Evolutionary conservation across 2,113 vertebrate species (phyloP), one percentile per base, ranked within the genome.

Genomic region (Muntiacus reevesi): DNA sequence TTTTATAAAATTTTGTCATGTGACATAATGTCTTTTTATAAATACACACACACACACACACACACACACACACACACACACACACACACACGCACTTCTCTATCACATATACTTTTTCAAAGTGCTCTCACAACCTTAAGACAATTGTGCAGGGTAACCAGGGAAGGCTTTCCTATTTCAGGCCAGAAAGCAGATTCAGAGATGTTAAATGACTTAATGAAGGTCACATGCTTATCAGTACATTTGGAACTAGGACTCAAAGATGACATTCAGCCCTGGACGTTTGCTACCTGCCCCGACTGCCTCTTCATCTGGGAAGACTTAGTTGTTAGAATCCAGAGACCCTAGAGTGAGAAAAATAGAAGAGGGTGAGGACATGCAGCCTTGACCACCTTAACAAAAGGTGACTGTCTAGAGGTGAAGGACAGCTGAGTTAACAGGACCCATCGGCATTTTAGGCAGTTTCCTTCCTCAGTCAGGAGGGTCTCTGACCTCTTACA

Each of bases 1-100:
- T 84, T 94, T 95, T 82, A 36, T 55, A 87, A 98, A 87, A 85
- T 92, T 83, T 92, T 95, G 87, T 88, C 60, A 10, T 89, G 90
- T 84, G 85, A 91, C 59, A 83, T 55, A 40, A 50, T 86, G 40
- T 90, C 64, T 94, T 81, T 97, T 94, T 40, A 40, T 40, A 40
- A 40, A 40, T 40, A 40, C 4, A 40, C 40, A 40, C 40, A 36
- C 36, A 40, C 40, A 40, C 40, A 40, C 40, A 40, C 28, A 52
- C 28, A 83, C 54, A 88, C 43, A 93, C 55, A 57, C 16, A 47
- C 76, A 40, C 40, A 36, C 36, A 40, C 40, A 40, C 40, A 40
- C 40, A 40, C 28, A 52, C 28, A 83, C 54, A 88, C 43, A 93
- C 55, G 57, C 16, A 47, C 76, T 91, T 94, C 52, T 78, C 54